A percentile compares a stretch with the other conserved stretches of the same genome.
These are phyloP conservation scores for Blastobasis lacticolella DNA, from an alignment of 2,888 invertebrate species.

Conservation along the genomic window DNA sequence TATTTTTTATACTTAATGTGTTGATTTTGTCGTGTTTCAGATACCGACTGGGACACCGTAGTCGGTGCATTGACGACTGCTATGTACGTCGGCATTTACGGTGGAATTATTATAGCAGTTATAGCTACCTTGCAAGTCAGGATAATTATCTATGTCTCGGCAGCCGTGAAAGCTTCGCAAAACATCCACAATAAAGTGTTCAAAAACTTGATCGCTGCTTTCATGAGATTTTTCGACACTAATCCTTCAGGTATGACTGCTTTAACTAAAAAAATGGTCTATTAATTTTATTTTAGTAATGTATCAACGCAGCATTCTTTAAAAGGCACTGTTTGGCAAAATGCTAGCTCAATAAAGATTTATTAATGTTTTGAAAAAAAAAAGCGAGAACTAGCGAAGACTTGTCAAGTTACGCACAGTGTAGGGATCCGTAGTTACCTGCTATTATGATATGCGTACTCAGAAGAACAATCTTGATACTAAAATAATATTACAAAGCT, in stretches of 20 bases:
- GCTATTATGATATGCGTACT: no score
- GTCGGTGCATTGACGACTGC: constrained; percentile 46
- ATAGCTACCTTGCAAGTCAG: constrained; percentile 66
- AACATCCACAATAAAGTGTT: constrained; percentile 86
- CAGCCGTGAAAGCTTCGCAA: constrained; percentile 77
- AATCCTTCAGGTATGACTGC: constrained; percentile 80
- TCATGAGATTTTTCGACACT: constrained; percentile 84
- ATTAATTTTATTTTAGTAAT: not conserved
- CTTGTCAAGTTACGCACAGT: no score
- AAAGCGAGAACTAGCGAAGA: no score
- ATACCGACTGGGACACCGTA: constrained; percentile 36
- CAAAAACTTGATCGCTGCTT: constrained; percentile 76
- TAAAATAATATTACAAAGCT: no score
- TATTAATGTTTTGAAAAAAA: no score
- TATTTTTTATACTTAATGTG: no score
- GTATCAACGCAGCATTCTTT: no score
- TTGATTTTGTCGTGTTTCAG: constrained; percentile 25
- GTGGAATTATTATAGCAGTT: constrained; percentile 42
- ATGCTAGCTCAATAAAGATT: no score
- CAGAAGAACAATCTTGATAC: no score
- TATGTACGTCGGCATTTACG: constrained; percentile 49
- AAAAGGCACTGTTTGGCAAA: no score
- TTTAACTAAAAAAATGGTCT: not conserved
- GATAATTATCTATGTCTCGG: constrained; percentile 74
- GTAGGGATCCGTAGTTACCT: no score